Conservation (phyloP, 1,140 invertebrate genomes). For the Heliconius himera region DNA sequence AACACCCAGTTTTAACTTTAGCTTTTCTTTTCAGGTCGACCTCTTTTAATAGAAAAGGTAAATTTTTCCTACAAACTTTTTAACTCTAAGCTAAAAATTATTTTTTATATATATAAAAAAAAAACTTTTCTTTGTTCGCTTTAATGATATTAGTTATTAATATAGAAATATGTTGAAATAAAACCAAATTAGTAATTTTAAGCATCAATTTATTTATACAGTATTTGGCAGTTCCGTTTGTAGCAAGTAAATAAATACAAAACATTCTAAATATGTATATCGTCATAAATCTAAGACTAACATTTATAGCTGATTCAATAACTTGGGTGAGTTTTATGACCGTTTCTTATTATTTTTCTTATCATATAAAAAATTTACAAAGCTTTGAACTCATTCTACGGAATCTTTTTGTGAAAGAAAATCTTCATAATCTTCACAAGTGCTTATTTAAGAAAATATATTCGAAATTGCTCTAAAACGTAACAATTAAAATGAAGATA, state of each 20-base stretch:
- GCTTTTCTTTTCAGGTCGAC: not conserved
- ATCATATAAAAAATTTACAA: not conserved
- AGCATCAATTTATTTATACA: conserved; percentile 69
- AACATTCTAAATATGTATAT: conserved; percentile 47
- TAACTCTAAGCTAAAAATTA: not conserved
- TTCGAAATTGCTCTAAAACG: not conserved
- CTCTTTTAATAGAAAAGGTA: not conserved
- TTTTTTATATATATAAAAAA: not conserved
- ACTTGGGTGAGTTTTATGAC: conserved; percentile 1
- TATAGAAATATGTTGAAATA: conserved; percentile 23
- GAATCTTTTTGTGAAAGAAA: not conserved
- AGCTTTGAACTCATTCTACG: not conserved
- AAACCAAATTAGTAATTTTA: conserved; percentile 44
- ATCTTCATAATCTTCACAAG: not conserved
- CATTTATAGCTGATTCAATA: conserved; percentile 47
- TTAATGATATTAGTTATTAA: not conserved
- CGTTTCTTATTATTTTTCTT: conserved; percentile 3
- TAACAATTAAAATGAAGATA: not conserved
- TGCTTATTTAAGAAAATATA: not conserved
- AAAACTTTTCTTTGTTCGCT: not conserved
- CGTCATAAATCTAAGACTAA: conserved; percentile 42
- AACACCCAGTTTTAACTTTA: not conserved
- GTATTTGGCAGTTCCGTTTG: conserved; percentile 66
- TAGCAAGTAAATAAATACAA: conserved; percentile 60
- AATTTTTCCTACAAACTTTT: not conserved